Base-by-base conservation (phyloP, 2,888 invertebrate species). In the Melitaea athalia region DNA sequence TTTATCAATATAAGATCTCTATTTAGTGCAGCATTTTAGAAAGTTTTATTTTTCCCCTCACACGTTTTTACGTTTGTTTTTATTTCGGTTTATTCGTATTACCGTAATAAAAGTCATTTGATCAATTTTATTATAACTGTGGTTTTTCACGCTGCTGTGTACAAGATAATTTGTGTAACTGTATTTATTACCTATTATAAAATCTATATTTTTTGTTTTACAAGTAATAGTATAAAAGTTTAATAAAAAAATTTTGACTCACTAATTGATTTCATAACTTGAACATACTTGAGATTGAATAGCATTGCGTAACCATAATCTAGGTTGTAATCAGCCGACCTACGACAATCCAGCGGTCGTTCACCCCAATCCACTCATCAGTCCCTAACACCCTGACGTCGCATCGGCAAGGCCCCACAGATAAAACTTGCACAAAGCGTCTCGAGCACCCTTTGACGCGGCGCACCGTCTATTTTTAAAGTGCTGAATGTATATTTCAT, bases 371-470 rank as follows among this genome's bases (percentile, higher is more conserved):
- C 71, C 74, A 74, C 76, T 76, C 69, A 72, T 75, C 74, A 70
- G 76, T 76, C 75, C 71, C 72, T 67, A 74, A 74, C 75, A 73
- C 76, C 75, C 70, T 72, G 70, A 68, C 74, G 73, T 71, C 70
- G 72, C 81, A 81, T 80, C 86, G 75, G 82, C 86, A 87, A 79
- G 80, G 75, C 77, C 71, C 73, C 68, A 65, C 63, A 84, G 88
- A 88, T 86, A 87, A 84, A 84, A 79, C 81, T 78, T 72, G 79
- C 82, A 85, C 87, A 87, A 87, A 87, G 85, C 78, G 77, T 76
- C 79, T 81, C 80, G 77, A 90, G 87, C 78, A 80, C 83, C 80
- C 75, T 76, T 74, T 75, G 73, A 73, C 78, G 53, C 33, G 79
- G 77, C 69, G 75, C 79, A 82, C 81, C 82, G 82, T 86, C 85